Conservation (phyloP, 2,113 vertebrate species). For the Lampris megalopsis region DNA sequence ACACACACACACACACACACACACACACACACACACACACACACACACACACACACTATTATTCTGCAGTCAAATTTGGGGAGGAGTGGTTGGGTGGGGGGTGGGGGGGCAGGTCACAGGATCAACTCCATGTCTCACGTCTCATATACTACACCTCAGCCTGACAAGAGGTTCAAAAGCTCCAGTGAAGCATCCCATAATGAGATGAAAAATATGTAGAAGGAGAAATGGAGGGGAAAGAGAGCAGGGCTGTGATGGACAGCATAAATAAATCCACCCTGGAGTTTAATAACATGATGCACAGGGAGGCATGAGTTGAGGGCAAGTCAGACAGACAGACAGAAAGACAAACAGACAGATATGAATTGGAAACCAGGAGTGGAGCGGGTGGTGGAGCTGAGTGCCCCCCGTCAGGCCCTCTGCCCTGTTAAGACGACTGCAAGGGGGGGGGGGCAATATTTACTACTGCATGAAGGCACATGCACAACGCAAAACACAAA, state of each 20-base stretch:
- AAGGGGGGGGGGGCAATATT: background rate
- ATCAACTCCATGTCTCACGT: too few relatives aligned
- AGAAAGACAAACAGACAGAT: background rate
- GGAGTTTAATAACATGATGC: constrained; percentile 4
- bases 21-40: too few relatives aligned
- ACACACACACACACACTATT: too few relatives aligned
- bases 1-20: too few relatives aligned
- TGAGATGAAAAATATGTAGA: background rate
- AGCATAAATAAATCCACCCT: constrained; percentile 1
- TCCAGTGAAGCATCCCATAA: background rate
- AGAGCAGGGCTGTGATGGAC: background rate
- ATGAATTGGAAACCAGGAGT: background rate
- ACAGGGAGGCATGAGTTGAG: background rate
- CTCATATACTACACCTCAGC: background rate
- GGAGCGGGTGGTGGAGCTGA: background rate
- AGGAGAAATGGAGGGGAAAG: too few relatives aligned
- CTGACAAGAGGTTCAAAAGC: background rate
- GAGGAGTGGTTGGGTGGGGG: too few relatives aligned
- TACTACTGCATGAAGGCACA: too few relatives aligned
- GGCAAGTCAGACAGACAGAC: too few relatives aligned
- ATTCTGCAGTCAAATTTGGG: too few relatives aligned
- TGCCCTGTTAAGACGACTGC: background rate
- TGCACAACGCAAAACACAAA: background rate
- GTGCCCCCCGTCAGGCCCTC: background rate
- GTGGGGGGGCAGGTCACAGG: too few relatives aligned